A percentile compares a stretch with the other conserved stretches of the same genome.
Evolutionary conservation across 2,888 invertebrate genomes (phyloP).

Genomic region (Hydroisotoma schaefferi): DNA sequence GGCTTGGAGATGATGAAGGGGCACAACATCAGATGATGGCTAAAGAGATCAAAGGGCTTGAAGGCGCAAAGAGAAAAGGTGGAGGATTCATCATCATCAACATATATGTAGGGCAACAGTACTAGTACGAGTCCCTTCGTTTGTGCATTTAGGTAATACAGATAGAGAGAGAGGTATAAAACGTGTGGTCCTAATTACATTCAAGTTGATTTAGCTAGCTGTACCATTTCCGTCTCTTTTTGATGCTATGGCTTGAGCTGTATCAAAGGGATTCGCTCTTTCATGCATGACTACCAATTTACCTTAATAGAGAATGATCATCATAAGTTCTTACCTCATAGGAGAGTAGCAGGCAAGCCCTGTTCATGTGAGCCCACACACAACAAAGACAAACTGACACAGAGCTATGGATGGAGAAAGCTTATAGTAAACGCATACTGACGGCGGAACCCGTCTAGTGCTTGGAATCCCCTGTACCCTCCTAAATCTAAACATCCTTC

Average conservation of each 20-base stretch:
- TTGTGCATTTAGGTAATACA: background rate
- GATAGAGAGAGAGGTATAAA: conserved; percentile 15
- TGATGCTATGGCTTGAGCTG: conserved; percentile 5
- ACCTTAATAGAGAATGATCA: conserved; percentile 19
- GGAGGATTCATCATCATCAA: too few relatives aligned
- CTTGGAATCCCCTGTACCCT: conserved; percentile 9
- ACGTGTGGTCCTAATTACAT: conserved; percentile 37
- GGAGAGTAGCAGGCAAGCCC: too few relatives aligned
- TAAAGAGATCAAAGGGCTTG: conserved; percentile 40
- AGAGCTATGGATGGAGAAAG: background rate
- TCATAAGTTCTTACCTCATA: conserved; percentile 15
- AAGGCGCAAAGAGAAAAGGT: conserved; percentile 29
- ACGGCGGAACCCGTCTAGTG: background rate
- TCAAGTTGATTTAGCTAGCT: conserved; percentile 25
- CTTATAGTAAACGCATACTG: background rate
- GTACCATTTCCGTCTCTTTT: conserved; percentile 18
- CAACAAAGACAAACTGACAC: conserved; percentile 14
- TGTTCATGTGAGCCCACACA: conserved; percentile 16
- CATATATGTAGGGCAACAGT: too few relatives aligned
- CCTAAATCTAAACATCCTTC: conserved; percentile 16
- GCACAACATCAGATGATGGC: conserved; percentile 21
- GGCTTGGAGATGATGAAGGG: conserved; percentile 21
- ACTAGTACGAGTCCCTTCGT: background rate
- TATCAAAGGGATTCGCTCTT: conserved; percentile 18
- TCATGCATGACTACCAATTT: conserved; percentile 25